Percentiles rank a stretch among this genome's conserved stretches.
Conservation (phyloP, 2,113 vertebrate species). For the Cephalopholis sonnerati region DNA sequence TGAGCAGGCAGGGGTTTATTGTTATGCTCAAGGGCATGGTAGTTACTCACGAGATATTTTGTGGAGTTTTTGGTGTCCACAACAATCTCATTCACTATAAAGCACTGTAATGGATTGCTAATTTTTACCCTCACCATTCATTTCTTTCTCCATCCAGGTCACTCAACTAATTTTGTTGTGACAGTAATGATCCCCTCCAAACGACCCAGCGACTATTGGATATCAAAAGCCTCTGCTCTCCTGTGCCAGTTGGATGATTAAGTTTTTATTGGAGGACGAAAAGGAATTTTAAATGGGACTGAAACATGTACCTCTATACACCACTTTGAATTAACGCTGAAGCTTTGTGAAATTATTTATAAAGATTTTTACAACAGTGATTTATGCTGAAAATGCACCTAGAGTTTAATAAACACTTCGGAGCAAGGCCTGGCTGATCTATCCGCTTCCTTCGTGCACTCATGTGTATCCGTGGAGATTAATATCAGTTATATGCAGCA, state of each 20-base stretch:
- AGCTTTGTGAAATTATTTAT: conserved; percentile 22
- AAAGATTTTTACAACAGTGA: not conserved
- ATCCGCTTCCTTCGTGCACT: not conserved
- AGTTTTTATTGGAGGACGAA: conserved; percentile 16
- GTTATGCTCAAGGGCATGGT: not conserved
- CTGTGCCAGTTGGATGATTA: conserved; percentile 87
- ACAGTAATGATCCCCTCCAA: conserved; percentile 85
- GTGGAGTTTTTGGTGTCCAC: not conserved
- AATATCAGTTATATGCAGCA: conserved; percentile 2
- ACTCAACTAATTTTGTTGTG: conserved; percentile 88
- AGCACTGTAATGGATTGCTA: not conserved
- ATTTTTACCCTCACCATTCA: not conserved
- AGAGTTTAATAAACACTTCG: conserved; percentile 23
- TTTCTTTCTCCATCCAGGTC: conserved; percentile 73
- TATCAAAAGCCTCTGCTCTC: conserved; percentile 86
- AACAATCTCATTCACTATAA: not conserved
- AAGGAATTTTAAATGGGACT: conserved; percentile 2
- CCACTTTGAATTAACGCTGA: not conserved
- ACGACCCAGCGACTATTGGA: conserved; percentile 85
- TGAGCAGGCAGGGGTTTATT: not conserved
- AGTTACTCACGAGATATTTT: not conserved
- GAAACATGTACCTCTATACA: not conserved
- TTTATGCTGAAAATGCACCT: conserved; percentile 8
- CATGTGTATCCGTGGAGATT: not conserved
- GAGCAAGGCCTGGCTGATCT: not conserved